Evolutionary conservation across 2,888 invertebrate species (phyloP).

Genomic region (Nephrotoma flavescens): DNA sequence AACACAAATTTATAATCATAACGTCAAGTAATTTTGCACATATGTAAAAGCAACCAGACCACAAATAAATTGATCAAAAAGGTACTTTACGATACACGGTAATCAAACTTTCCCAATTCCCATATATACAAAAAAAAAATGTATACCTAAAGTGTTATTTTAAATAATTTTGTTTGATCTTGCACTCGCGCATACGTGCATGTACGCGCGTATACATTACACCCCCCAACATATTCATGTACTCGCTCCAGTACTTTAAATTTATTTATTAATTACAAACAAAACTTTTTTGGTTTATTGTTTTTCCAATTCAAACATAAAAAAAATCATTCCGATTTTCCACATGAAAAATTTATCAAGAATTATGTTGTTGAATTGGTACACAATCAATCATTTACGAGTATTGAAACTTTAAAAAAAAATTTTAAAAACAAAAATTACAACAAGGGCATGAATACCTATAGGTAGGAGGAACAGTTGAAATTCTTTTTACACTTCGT

Average conservation of each 20-base stretch:
- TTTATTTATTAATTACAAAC: background rate
- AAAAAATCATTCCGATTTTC: background rate
- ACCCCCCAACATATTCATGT: too few relatives aligned
- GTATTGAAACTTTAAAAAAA: background rate
- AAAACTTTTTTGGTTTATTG: background rate
- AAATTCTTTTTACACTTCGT: too few relatives aligned
- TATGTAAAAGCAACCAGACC: background rate
- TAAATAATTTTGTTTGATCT: background rate
- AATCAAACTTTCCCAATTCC: background rate
- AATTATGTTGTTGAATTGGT: background rate
- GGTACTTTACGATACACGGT: background rate
- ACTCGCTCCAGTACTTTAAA: background rate
- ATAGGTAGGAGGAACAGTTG: too few relatives aligned
- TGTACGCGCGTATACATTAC: background rate
- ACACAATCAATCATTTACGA: background rate
- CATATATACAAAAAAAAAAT: background rate
- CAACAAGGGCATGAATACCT: too few relatives aligned
- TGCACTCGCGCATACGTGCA: background rate
- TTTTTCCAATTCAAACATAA: background rate
- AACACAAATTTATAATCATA: background rate
- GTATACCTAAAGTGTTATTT: background rate
- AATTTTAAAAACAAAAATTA: too few relatives aligned
- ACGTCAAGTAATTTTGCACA: background rate
- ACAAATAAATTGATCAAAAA: background rate
- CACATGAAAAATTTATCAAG: background rate